Base-by-base conservation (phyloP, 2,888 invertebrate species). In the Autographa gamma region DNA sequence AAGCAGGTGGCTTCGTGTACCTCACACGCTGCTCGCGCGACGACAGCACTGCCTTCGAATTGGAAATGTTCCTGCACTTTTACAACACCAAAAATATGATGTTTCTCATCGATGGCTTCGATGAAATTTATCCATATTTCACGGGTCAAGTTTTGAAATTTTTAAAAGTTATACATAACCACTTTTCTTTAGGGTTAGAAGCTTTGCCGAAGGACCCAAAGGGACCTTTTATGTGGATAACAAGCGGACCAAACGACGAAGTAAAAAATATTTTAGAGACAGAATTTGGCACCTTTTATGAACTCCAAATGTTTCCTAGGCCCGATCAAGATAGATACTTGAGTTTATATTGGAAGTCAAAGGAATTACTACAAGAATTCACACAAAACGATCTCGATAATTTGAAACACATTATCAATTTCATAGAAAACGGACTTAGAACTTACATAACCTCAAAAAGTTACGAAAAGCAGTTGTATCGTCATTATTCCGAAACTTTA, bases 61-160 rank as follows among this genome's bases (percentile, higher is more conserved):
- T 82, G 14, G 65, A 74, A n/a, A 38, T 77, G n/a, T 82, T 82
- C 32, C 48, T 82, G 4, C 64, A 80, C 31, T 70, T 41, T 38
- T 79, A 58, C 25, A 81, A 79, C 54, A 71, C 52, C 14, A 18
- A 34, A 9, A 66, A 60, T 60, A 32, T 79, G 8, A 67, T 83
- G 25, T 73, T 80, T 19, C 16, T 81, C 18, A 79, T 81, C 9
- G 83, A 83, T 59, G 83, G 79, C 0, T 83, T 82, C 14, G 83
- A 83, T 5, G 83, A 83, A 69, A 77, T 83, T 4, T 79, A 70
- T 63, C 81, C 83, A 0, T 52, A 64, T 31, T 81, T 81, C 25
- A 66, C 71, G 43, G 2, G 6, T n/a, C 69, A 69, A 31, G 77
- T 70, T 7, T 48, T 74, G 8, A 11, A 31, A 0, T 73, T 79